Evolutionary conservation across 2,888 invertebrate species (phyloP).

Genomic region (Sesia apiformis): DNA sequence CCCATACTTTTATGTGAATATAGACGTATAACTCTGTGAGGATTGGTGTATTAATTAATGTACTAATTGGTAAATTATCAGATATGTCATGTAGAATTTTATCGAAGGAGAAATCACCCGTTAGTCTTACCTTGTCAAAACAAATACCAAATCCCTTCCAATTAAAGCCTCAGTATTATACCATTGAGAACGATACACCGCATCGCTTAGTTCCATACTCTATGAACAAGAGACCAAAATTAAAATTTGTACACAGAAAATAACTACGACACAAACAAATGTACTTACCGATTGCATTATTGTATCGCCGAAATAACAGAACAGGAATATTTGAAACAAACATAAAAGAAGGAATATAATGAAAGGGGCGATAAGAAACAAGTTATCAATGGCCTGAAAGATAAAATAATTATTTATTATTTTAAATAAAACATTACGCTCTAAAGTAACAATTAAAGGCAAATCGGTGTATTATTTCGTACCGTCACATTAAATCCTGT

Average conservation of each 20-base stretch:
- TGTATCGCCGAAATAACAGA: constrained; percentile 41
- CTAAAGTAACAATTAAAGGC: too few relatives aligned
- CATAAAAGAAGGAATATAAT: constrained; percentile 26
- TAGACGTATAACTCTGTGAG: too few relatives aligned
- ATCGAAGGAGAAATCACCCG: not conserved
- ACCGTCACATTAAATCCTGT: constrained; percentile 30
- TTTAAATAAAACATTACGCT: too few relatives aligned
- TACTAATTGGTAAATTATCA: too few relatives aligned
- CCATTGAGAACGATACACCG: constrained; percentile 36
- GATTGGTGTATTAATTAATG: too few relatives aligned
- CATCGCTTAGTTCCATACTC: constrained; percentile 32
- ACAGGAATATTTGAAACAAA: constrained; percentile 34
- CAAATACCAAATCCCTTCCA: constrained; percentile 33
- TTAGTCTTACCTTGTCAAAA: constrained; percentile 27
- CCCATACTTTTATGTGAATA: too few relatives aligned
- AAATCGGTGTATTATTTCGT: not conserved
- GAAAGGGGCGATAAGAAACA: constrained; percentile 28
- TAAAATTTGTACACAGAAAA: too few relatives aligned
- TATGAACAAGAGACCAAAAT: constrained; percentile 14
- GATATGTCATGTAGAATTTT: too few relatives aligned
- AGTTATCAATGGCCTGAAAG: constrained; percentile 32
- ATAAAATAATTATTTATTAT: not conserved
- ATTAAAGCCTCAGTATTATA: constrained; percentile 21
- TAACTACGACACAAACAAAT: not conserved
- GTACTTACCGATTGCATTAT: constrained; percentile 34